phyloP scores from a whole-genome alignment of 2,797 vertebrate genomes.

The Echiichthys vipera region DNA sequence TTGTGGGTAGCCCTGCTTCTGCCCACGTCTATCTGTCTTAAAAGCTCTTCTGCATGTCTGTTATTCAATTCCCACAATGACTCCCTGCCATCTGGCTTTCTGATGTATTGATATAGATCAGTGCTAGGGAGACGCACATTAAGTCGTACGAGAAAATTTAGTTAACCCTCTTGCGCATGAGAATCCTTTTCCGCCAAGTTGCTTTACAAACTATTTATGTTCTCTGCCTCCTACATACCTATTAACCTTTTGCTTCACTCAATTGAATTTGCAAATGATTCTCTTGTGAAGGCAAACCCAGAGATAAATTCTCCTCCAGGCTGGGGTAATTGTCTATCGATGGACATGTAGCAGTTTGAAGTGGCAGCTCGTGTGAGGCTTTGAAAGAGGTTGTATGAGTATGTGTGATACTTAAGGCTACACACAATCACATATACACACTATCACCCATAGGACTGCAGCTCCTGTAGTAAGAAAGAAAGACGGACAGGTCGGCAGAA shows the following conservation, averaged over 20 bases:
- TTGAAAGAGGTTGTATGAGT: slow-evolving; percentile 15
- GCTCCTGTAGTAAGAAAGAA: slow-evolving; percentile 47
- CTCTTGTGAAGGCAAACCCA: slow-evolving; percentile 40
- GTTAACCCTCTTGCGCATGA: slow-evolving; percentile 52
- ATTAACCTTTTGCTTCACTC: slow-evolving; percentile 69
- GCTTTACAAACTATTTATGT: slow-evolving; percentile 55
- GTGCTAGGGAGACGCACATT: slow-evolving; percentile 33
- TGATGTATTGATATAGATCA: slow-evolving; percentile 62
- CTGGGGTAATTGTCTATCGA: slow-evolving; percentile 61
- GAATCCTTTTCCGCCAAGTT: slow-evolving; percentile 54
- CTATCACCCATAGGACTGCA: slow-evolving; percentile 39
- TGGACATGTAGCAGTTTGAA: slow-evolving; percentile 54
- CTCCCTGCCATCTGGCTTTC: slow-evolving; percentile 54
- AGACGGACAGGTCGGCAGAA: slow-evolving; percentile 26
- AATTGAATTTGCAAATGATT: slow-evolving; percentile 68
- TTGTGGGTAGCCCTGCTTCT: slow-evolving; percentile 22
- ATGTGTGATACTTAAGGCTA: slow-evolving; percentile 21
- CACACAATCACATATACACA: slow-evolving; percentile 26
- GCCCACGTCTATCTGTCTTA: slow-evolving; percentile 29
- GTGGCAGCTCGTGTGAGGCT: slow-evolving; percentile 28
- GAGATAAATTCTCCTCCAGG: slow-evolving; percentile 53
- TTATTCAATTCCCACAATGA: slow-evolving; percentile 57
- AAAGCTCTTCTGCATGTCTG: slow-evolving; percentile 58
- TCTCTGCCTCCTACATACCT: slow-evolving; percentile 33
- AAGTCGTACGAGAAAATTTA: slow-evolving; percentile 43